Conservation (phyloP, 2,888 invertebrate species). For the Ischnura elegans region DNA sequence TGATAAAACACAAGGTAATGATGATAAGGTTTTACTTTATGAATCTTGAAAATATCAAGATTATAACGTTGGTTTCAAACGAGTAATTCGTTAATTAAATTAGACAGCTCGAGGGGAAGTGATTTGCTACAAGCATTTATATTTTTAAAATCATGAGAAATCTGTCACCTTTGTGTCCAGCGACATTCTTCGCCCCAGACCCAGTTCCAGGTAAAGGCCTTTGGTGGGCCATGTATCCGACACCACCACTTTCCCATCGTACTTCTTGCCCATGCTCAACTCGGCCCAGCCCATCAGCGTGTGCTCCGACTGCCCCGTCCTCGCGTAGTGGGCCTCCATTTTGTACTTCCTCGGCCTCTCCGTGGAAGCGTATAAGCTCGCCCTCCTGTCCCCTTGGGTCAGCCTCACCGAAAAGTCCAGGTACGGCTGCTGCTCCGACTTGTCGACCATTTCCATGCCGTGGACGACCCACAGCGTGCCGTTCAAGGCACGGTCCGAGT, state of each 20-base stretch:
- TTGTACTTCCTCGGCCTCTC: conserved; percentile 69
- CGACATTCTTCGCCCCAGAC: conserved; percentile 72
- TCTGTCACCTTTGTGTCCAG: conserved; percentile 73
- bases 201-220: conserved; percentile 72
- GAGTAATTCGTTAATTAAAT: no score
- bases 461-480: conserved; percentile 54
- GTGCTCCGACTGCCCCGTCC: conserved; percentile 68
- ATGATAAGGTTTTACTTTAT: no score
- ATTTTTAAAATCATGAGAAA: no score
- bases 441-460: background rate
- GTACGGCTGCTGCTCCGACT: conserved; percentile 3
- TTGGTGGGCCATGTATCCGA: conserved; percentile 68
- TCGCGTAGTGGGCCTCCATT: conserved; percentile 69
- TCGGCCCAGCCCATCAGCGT: conserved; percentile 68
- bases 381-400: conserved; percentile 29
- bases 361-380: background rate
- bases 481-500: conserved; percentile 44
- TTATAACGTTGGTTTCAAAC: no score
- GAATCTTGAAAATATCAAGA: no score
- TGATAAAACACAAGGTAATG: no score
- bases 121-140: no score
- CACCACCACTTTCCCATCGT: conserved; percentile 69
- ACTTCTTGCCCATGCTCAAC: conserved; percentile 68
- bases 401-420: conserved; percentile 9
- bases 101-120: no score